Conservation (phyloP, 2,113 vertebrate genomes). For the Hippoglossus stenolepis region DNA sequence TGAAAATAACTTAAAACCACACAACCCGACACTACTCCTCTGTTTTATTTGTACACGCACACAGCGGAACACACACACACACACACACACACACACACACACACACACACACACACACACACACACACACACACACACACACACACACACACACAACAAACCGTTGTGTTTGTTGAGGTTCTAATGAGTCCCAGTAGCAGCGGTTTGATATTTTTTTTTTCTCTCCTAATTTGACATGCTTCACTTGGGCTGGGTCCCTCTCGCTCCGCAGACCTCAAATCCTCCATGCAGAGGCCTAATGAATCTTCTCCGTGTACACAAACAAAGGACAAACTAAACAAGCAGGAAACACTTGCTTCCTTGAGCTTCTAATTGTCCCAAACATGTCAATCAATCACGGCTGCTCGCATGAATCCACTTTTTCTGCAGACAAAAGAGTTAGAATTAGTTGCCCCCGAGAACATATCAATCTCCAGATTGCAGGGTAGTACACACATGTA, state of each 20-base stretch:
- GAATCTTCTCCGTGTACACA: conserved; percentile 72
- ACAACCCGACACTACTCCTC: conserved; percentile 42
- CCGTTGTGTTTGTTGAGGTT: conserved; percentile 70
- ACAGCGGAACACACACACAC: conserved; percentile 50
- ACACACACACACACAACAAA: conserved; percentile 59
- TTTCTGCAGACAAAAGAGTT: conserved; percentile 30
- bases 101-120: conserved; percentile 47
- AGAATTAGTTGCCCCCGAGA: conserved; percentile 42
- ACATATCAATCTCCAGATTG: conserved; percentile 30
- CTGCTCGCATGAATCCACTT: conserved; percentile 19
- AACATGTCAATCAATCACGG: conserved; percentile 70
- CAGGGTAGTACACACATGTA: conserved; percentile 18
- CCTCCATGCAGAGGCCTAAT: conserved; percentile 74
- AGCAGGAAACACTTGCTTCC: conserved; percentile 54
- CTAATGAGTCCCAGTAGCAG: conserved; percentile 83
- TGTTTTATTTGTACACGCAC: conserved; percentile 62
- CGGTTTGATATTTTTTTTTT: conserved; percentile 60
- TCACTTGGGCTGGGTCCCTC: conserved; percentile 77
- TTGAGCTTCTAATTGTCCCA: conserved; percentile 69
- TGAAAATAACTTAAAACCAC: conserved; percentile 72
- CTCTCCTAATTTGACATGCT: conserved; percentile 84
- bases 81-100: conserved; percentile 49
- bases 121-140: conserved; percentile 34
- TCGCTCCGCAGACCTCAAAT: conserved; percentile 68
- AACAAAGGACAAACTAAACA: conserved; percentile 70